Evolutionary conservation across 2,888 invertebrate genomes (phyloP), one percentile per base, ranked within the genome.

Genomic region (Drosophila phalerata): DNA sequence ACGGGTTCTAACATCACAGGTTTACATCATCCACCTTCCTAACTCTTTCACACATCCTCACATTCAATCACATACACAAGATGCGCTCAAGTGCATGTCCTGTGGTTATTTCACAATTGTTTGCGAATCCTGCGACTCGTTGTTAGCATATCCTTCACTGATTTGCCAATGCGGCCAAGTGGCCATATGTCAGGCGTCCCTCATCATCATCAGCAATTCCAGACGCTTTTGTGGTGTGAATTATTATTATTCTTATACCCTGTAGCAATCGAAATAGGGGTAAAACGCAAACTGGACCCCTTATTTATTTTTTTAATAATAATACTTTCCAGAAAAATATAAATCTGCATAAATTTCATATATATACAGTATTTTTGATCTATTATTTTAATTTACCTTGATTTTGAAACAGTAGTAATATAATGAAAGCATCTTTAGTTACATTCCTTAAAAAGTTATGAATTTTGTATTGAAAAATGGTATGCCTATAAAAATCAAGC

Each of bases 71-170:
- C 66, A 69, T 45, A 56, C 61, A 79, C 71, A 61, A 55, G 63
- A 85, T 69, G 75, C 81, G 68, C n/a, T 81, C 89, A 88, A 77
- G 87, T 88, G 89, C 80, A 89, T 81, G 70, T 88, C 87, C 84
- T 90, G 85, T 79, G 85, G 82, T 79, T 90, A 77, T 86, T 88
- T 78, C 56, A 69, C 69, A 77, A 85, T 85, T 79, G 66, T 85
- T 70, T 62, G 69, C 68, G 25, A 28, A 13, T 63, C 62, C 65
- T 55, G 43, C 45, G 58, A 53, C 64, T 48, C 32, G 45, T 45
- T 42, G 75, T 88, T 81, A 51, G 75, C 81, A 87, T 81, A 81
- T 82, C 79, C 85, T 72, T 70, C 55, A 40, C 55, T 45, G 72
- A 62, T 73, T 84, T 65, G 25, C 40, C 43, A 58, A 55, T 38